Base-by-base conservation (phyloP, 2,888 invertebrate species). In the Cheilosia grossa region DNA sequence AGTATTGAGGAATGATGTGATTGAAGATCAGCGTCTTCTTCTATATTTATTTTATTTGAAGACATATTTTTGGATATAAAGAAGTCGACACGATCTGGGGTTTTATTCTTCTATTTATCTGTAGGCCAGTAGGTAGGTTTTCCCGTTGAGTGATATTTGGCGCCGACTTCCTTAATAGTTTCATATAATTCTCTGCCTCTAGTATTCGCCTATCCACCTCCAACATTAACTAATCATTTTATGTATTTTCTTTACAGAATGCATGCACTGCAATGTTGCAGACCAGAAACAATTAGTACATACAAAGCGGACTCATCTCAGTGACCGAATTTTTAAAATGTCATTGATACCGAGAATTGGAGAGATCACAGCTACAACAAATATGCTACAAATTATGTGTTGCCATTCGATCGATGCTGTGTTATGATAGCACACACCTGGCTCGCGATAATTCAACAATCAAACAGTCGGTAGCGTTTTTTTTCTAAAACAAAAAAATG, bases 341-440 rank as follows among this genome's bases (percentile, higher is more conserved):
- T 15, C 24, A 47, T 58, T 59, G 6, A 17, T 19, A 59, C 24
- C 24, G 10, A 10, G n/a, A 69, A n/a, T 17, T 49, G 10, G 21
- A 2, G 24, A 59, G 13, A 13, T 44, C 30, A 21, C 10, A 51
- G n/a, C 33, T 17, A 49, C 70, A 27, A 49, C 42, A 47, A 77
- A 33, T 67, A 49, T 63, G 51, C 37, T 27, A 24, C 61, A 56
- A 40, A 51, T 64, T 56, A 53, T 19, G 13, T 64, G 64, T 33
- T 44, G 21, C 33, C 44, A 58, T 64, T 72, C 33, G 5, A 78
- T 49, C 58, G 64, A 79, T 64, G 69, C 54, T 37, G 70, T 78
- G 70, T 70, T 63, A 78, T 78, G 69, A 72, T 64, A 58, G 44
- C 17, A 19, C 19, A 47, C 33, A 54, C 6, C 7, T n/a, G n/a